A percentile compares a stretch with the other conserved stretches of the same genome.
These are phyloP conservation scores for Halcyon smyrnensis DNA, from an alignment of 2,797 vertebrate genomes.

Conservation along the genomic window DNA sequence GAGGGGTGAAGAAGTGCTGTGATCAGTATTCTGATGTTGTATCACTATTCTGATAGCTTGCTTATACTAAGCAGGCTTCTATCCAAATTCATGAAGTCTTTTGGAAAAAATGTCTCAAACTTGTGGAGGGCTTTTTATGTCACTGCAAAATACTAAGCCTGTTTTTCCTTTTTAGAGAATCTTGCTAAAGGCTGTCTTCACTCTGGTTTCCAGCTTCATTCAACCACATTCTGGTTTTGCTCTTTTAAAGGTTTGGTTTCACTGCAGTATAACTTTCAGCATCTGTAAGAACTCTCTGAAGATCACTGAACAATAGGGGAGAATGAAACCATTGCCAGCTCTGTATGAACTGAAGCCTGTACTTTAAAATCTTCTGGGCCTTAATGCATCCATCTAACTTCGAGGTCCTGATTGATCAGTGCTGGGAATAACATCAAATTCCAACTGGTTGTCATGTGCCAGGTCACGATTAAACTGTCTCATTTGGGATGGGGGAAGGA, in stretches of 20 bases:
- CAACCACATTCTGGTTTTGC: conserved; percentile 51
- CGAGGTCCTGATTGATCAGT: conserved; percentile 50
- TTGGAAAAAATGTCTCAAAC: not conserved
- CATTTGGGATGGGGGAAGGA: not conserved
- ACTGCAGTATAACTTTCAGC: conserved; percentile 40
- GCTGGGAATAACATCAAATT: conserved; percentile 63
- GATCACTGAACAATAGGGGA: conserved; percentile 9
- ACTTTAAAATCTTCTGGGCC: conserved; percentile 27
- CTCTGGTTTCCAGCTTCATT: conserved; percentile 46
- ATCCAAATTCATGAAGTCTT: not conserved
- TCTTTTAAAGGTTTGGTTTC: conserved; percentile 64
- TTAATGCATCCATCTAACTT: conserved; percentile 37
- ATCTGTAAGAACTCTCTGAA: conserved; percentile 60
- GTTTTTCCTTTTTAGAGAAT: conserved; percentile 42
- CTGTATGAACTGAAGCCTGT: not conserved
- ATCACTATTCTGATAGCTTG: not conserved
- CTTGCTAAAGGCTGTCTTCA: conserved; percentile 50
- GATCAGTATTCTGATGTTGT: not conserved
- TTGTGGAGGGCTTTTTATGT: not conserved
- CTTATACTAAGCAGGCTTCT: not conserved
- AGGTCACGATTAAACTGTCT: conserved; percentile 57
- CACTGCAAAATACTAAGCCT: conserved; percentile 6
- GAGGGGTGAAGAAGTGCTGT: not conserved
- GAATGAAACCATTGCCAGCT: conserved; percentile 20
- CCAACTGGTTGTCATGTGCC: conserved; percentile 40